These are phyloP conservation scores for Eretmochelys imbricata DNA, from an alignment of 2,113 vertebrate species.

Conservation along the genomic window DNA sequence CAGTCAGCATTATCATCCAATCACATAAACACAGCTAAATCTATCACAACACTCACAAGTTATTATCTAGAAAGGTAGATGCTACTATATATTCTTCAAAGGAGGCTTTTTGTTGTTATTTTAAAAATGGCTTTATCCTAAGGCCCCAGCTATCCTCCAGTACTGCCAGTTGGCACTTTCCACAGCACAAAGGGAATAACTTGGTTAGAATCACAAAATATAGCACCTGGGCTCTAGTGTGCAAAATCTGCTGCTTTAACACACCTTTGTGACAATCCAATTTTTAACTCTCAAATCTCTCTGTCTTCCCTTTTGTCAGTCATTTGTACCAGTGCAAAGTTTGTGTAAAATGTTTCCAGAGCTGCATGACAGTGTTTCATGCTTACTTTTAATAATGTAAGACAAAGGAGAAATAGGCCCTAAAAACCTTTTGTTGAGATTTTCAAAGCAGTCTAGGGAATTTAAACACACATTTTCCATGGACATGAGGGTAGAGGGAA, in stretches of 20 bases:
- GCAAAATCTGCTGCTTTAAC: neutral
- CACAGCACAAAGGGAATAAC: neutral
- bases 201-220: neutral
- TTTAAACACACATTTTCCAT: neutral
- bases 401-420: neutral
- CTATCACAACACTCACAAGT: slow-evolving; percentile 14
- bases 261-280: neutral
- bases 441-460: neutral
- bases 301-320: neutral
- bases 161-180: neutral
- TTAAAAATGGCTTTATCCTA: neutral
- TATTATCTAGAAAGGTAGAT: slow-evolving; percentile 39
- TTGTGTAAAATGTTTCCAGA: accelerated
- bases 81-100: slow-evolving; percentile 32
- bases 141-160: neutral
- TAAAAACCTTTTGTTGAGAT: neutral
- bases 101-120: neutral
- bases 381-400: neutral
- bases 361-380: neutral
- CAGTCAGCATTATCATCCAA: slow-evolving; percentile 43
- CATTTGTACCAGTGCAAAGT: neutral
- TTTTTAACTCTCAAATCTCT: neutral
- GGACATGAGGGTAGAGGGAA: neutral
- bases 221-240: neutral
- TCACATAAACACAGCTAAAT: slow-evolving; percentile 52